Evolutionary conservation across 2,888 invertebrate species (phyloP).

Genomic region (Trissolcus brochymenae): DNA sequence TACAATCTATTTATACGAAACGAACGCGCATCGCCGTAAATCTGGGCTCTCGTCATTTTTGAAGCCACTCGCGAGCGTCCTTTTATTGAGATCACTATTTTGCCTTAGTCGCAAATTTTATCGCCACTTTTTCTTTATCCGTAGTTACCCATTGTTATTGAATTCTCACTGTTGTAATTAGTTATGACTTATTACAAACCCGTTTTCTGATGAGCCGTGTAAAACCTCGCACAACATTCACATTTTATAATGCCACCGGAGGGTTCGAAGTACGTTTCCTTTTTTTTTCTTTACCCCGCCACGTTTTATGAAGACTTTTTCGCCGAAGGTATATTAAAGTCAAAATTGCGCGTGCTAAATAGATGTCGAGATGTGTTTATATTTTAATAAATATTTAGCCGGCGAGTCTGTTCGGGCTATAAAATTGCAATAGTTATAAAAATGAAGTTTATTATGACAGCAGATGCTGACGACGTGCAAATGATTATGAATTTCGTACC

Average conservation of each 20-base stretch:
- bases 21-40: conserved; percentile 54
- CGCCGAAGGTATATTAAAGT: conserved; percentile 27
- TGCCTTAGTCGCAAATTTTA: conserved; percentile 42
- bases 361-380: conserved; percentile 40
- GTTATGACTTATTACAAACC: conserved; percentile 48
- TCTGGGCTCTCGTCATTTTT: conserved; percentile 54
- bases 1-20: conserved; percentile 57
- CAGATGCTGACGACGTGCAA: conserved; percentile 45
- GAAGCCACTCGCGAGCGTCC: conserved; percentile 23
- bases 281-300: conserved; percentile 11
- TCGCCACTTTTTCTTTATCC: conserved; percentile 7
- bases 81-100: conserved; percentile 55
- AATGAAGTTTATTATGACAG: conserved; percentile 30
- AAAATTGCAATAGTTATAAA: conserved; percentile 51
- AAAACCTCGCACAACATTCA: conserved; percentile 32
- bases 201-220: conserved; percentile 40
- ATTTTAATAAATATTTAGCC: conserved; percentile 48
- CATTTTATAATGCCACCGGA: conserved; percentile 54
- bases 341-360: conserved; percentile 45
- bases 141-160: conserved; percentile 40
- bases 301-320: conserved; percentile 50
- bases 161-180: conserved; percentile 48
- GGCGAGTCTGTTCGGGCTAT: conserved; percentile 36
- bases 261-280: conserved; percentile 46
- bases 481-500: conserved; percentile 30